phyloP scores from a whole-genome alignment of 1,140 invertebrate genomes.

The Drosophila lowei region DNA sequence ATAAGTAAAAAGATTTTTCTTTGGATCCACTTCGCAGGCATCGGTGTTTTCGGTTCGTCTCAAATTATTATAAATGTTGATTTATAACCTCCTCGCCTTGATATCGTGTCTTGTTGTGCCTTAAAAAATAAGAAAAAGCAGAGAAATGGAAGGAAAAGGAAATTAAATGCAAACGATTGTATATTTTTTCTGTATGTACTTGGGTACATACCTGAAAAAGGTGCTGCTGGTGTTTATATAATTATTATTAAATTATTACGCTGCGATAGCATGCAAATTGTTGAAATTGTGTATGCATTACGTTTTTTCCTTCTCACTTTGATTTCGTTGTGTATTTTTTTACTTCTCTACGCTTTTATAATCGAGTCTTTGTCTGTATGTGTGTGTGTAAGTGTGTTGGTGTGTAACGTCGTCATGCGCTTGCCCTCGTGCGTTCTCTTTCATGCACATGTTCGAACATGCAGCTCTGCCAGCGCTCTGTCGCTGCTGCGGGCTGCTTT shows the following conservation, averaged over 20 bases:
- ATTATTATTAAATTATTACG: constrained; percentile 39
- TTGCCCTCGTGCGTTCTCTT: constrained; percentile 72
- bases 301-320: constrained; percentile 52
- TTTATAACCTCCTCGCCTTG: too few relatives aligned
- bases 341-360: constrained; percentile 31
- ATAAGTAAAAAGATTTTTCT: too few relatives aligned
- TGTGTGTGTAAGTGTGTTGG: constrained; percentile 33
- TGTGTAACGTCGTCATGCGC: constrained; percentile 69
- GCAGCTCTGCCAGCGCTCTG: constrained; percentile 9
- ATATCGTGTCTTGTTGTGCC: constrained; percentile 66
- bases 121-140: constrained; percentile 45
- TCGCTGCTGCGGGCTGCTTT: constrained; percentile 16
- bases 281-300: constrained; percentile 59
- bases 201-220: constrained; percentile 52
- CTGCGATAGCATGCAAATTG: constrained; percentile 32
- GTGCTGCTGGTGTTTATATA: constrained; percentile 60
- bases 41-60: too few relatives aligned
- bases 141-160: not conserved
- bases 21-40: too few relatives aligned
- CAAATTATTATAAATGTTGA: too few relatives aligned
- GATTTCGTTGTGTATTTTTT: constrained; percentile 56
- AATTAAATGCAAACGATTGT: constrained; percentile 36
- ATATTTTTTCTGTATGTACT: constrained; percentile 43
- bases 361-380: constrained; percentile 20
- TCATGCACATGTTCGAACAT: constrained; percentile 49